Conservation (phyloP, 2,888 invertebrate species). For the Andricus curvator region DNA sequence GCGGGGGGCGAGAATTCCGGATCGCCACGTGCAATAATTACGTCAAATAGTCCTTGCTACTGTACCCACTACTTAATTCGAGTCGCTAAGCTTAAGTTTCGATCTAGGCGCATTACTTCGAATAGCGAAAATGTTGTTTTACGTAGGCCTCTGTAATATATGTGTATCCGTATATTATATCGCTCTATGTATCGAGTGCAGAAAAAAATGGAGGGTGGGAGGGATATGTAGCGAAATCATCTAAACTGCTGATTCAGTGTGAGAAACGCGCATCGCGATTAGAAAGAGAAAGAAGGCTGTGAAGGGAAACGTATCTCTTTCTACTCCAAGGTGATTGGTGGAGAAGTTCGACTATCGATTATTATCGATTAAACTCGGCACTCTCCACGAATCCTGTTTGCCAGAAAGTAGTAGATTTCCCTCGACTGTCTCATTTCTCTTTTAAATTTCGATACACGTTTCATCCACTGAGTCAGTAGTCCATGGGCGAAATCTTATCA, state of each 20-base stretch:
- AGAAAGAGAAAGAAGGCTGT: too few relatives aligned
- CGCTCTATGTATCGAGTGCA: constrained; percentile 16
- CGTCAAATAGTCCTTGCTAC: constrained; percentile 43
- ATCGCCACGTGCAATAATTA: constrained; percentile 55
- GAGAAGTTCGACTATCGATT: too few relatives aligned
- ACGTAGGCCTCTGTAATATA: constrained; percentile 20
- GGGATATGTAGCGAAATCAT: constrained; percentile 46
- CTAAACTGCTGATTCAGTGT: too few relatives aligned
- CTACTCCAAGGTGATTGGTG: too few relatives aligned
- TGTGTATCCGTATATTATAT: constrained; percentile 22
- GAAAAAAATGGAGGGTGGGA: constrained; percentile 32
- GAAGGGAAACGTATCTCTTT: too few relatives aligned
- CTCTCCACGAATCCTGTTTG: too few relatives aligned
- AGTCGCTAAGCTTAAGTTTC: constrained; percentile 45
- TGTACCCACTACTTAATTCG: constrained; percentile 46
- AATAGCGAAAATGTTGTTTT: constrained; percentile 18
- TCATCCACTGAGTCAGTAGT: too few relatives aligned
- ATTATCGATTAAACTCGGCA: too few relatives aligned
- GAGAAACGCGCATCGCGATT: too few relatives aligned
- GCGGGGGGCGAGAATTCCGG: constrained; percentile 51
- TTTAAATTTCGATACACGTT: too few relatives aligned
- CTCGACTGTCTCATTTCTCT: too few relatives aligned
- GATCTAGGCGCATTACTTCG: constrained; percentile 28
- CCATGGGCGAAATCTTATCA: constrained; percentile 58
- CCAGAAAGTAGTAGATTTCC: too few relatives aligned